Base-by-base conservation (phyloP, 2,113 vertebrate genomes). In the Columba livia region DNA sequence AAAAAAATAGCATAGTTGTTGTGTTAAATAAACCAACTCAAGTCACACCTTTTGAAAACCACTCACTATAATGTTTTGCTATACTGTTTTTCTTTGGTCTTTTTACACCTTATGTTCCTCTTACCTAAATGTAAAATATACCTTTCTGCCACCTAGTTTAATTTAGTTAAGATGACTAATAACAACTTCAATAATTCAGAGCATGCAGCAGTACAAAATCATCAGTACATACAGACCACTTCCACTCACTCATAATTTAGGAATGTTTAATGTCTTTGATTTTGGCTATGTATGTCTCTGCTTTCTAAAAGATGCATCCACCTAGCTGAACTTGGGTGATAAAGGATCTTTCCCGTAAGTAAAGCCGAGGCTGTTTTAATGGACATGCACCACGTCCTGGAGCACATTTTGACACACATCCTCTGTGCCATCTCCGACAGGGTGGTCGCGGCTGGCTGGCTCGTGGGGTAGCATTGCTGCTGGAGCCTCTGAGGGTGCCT, bases 381-480 rank as follows among this genome's bases (percentile, higher is more conserved):
- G 77, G 50, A 15, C 42, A 5, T 0, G 10, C 38, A 5, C 7
- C 36, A 0, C 1, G 16, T 7, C 28, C 31, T 4, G 9, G n/a
- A 64, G 56, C 31, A 21, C 28, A 5, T 12, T 28, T 62, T 2
- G 14, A 15, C 54, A 4, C 20, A 1, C 18, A n/a, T 9, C 24
- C 47, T 28, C 58, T 11, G 5, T 5, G 5, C 5, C 7, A 5
- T 7, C 24, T 3, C 10, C 40, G 4, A 3, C 4, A 2, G 8
- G 8, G 47, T 4, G 29, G 17, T 11, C 31, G 11, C n/a, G 4
- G 31, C 40, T 7, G 5, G 9, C 69, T 47, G 23, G 57, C 36
- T 31, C 12, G 5, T 0, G 20, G 69, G 53, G 36, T 23, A 42
- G 31, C 20, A 1, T 5, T 5, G 47, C 69, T 16, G 64, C 34